phyloP scores from a whole-genome alignment of 2,113 vertebrate species.

The Carassius carassius region DNA sequence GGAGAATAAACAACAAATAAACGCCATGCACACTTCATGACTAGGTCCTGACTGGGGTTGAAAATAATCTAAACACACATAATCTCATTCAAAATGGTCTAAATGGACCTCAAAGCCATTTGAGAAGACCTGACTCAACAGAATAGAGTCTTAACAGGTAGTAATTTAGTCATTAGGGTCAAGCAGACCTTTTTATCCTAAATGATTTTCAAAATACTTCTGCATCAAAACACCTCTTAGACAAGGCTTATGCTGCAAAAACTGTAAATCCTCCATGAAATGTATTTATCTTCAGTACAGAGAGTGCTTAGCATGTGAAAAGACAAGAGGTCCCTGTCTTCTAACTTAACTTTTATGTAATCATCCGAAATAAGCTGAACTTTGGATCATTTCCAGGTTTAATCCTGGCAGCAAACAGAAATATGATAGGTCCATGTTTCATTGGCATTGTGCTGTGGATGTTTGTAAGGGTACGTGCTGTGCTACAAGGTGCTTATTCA shows the following conservation, averaged over 20 bases:
- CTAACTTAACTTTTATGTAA: neutral
- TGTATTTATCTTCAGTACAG: neutral
- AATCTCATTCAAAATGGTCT: neutral
- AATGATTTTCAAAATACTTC: neutral
- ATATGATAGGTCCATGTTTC: slow-evolving; percentile 41
- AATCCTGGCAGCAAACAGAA: slow-evolving; percentile 14
- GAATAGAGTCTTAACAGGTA: neutral
- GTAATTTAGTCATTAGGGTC: neutral
- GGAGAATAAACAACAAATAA: neutral
- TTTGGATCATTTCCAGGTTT: slow-evolving; percentile 15
- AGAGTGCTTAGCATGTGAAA: neutral
- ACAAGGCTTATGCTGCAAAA: neutral
- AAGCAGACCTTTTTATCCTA: neutral
- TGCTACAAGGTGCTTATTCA: no score
- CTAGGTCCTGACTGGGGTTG: neutral
- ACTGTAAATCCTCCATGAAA: neutral
- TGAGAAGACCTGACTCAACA: neutral
- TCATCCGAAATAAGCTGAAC: neutral
- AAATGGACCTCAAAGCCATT: neutral
- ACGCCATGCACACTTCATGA: neutral
- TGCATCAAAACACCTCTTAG: neutral
- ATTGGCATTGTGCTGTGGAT: slow-evolving; percentile 39
- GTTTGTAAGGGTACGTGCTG: slow-evolving; percentile 22
- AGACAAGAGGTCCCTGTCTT: neutral
- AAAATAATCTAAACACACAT: neutral